Conservation (phyloP, 2,888 invertebrate genomes). For the Aleiodes leptofemur region DNA sequence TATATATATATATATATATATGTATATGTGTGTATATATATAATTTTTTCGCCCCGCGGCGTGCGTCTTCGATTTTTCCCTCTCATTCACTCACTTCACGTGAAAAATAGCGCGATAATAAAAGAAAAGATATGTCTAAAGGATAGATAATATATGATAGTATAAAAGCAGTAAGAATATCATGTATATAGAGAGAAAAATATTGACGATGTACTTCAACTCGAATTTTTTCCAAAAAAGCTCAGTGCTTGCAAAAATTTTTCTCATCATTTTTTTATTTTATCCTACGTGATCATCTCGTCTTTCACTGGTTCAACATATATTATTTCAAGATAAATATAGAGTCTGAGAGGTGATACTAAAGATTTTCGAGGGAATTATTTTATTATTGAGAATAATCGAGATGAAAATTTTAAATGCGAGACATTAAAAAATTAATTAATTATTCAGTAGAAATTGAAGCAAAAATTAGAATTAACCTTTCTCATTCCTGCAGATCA, state of each 20-base stretch:
- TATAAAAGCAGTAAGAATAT: conserved; percentile 13
- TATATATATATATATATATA: not conserved
- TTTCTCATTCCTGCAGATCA: not conserved
- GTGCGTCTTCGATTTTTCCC: conserved; percentile 19
- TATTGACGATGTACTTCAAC: conserved; percentile 4
- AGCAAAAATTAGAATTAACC: too few relatives aligned
- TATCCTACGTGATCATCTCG: not conserved
- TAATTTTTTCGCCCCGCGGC: conserved; percentile 5
- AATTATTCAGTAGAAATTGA: too few relatives aligned
- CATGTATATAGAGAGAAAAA: conserved; percentile 18
- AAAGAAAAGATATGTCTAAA: conserved; percentile 33
- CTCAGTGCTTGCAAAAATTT: conserved; percentile 26
- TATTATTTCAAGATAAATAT: too few relatives aligned
- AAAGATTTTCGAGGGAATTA: not conserved
- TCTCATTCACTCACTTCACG: conserved; percentile 28
- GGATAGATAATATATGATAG: conserved; percentile 19
- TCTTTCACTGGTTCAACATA: not conserved
- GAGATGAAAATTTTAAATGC: too few relatives aligned
- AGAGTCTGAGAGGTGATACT: too few relatives aligned
- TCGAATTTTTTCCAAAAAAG: conserved; percentile 1
- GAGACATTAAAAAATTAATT: too few relatives aligned
- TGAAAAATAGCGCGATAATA: conserved; percentile 46
- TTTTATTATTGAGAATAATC: not conserved
- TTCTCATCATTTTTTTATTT: not conserved
- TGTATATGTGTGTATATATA: conserved; percentile 20